phyloP scores from a whole-genome alignment of 2,113 vertebrate genomes.

The Sterrhoptilus dennistouni region DNA sequence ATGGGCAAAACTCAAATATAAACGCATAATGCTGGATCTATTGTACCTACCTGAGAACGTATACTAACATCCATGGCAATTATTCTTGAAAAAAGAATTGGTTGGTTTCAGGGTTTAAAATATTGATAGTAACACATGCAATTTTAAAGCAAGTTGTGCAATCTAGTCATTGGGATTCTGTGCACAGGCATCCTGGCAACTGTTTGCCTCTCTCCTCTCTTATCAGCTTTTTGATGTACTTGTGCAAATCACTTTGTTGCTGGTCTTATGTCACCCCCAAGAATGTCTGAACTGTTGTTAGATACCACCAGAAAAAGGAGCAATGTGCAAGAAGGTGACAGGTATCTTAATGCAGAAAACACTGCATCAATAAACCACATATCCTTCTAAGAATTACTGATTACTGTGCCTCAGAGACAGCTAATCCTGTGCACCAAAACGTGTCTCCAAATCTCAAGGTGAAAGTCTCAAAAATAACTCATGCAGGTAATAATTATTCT shows the following conservation, averaged over 20 bases:
- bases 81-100: neutral
- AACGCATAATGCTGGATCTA: neutral
- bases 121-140: neutral
- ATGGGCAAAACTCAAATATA: neutral
- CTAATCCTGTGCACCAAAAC: neutral
- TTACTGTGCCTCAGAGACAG: neutral
- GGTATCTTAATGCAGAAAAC: neutral
- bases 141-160: neutral
- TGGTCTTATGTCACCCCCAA: neutral
- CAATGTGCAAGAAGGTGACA: neutral
- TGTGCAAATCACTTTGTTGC: neutral
- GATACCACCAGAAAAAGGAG: neutral
- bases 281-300: neutral
- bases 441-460: neutral
- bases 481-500: neutral
- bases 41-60: neutral
- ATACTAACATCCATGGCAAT: neutral
- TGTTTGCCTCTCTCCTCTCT: neutral
- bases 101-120: neutral
- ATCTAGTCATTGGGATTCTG: neutral
- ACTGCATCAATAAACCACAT: neutral
- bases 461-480: neutral
- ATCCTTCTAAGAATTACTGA: neutral
- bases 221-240: neutral
- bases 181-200: neutral